A percentile compares a stretch with the other conserved stretches of the same genome.
Conservation (phyloP, 2,113 vertebrate species). For the Clarias batrachus region DNA sequence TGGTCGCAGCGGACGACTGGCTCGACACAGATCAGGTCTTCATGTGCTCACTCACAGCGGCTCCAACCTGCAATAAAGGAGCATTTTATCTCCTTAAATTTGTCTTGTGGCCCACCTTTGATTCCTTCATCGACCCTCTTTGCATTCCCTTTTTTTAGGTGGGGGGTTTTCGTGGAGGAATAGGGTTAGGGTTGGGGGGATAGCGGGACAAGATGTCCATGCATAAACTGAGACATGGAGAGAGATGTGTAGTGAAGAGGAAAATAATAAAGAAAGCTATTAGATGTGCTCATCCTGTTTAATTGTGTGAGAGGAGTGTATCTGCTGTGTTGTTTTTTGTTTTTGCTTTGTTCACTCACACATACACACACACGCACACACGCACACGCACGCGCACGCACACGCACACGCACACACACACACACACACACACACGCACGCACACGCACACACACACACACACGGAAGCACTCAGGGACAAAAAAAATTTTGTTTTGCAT, state of each 20-base stretch:
- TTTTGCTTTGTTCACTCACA: too few relatives aligned
- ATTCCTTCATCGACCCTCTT: slow-evolving; percentile 38
- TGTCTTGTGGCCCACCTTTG: slow-evolving; percentile 43
- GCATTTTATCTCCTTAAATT: slow-evolving; percentile 94
- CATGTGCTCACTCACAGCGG: slow-evolving; percentile 83
- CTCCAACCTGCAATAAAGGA: slow-evolving; percentile 92
- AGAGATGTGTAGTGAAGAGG: slow-evolving; percentile 41
- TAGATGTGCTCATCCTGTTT: background rate
- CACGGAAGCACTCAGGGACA: too few relatives aligned
- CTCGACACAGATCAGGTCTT: slow-evolving; percentile 90
- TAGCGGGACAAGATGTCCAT: slow-evolving; percentile 72
- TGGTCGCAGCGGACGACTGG: slow-evolving; percentile 78
- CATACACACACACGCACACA: too few relatives aligned
- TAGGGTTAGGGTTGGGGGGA: slow-evolving; percentile 65
- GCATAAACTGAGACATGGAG: slow-evolving; percentile 82
- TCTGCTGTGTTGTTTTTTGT: background rate
- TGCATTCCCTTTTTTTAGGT: slow-evolving; percentile 62
- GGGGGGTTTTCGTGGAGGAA: slow-evolving; percentile 44
- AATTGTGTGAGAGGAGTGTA: background rate
- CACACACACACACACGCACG: too few relatives aligned
- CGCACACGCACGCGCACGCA: too few relatives aligned
- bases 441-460: too few relatives aligned
- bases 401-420: too few relatives aligned
- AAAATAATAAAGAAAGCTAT: background rate
- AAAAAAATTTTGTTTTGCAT: too few relatives aligned